A percentile compares a stretch with the other conserved stretches of the same genome.
phyloP scores from a whole-genome alignment of 2,888 invertebrate species.

The Metellina segmentata region DNA sequence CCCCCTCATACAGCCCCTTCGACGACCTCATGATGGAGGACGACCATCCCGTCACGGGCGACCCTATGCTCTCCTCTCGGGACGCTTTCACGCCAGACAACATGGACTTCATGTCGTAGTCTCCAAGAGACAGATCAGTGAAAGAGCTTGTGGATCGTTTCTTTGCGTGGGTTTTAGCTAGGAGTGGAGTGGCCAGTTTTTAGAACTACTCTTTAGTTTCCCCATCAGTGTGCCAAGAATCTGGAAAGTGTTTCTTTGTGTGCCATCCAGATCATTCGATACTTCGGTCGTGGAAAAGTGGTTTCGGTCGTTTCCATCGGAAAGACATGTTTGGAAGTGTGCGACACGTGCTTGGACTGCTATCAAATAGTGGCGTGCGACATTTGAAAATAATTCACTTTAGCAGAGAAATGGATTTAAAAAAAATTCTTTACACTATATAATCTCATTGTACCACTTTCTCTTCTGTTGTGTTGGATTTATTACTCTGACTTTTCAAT shows the following conservation, averaged over 20 bases:
- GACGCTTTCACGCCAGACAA: conserved; percentile 59
- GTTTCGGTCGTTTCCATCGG: no score
- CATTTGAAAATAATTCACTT: no score
- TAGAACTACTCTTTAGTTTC: neutral
- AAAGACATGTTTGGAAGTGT: no score
- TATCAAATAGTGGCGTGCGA: no score
- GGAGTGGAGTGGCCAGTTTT: neutral
- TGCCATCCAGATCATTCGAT: neutral
- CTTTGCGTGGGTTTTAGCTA: neutral
- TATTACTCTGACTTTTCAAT: no score
- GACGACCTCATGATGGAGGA: conserved; percentile 74
- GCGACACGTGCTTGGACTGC: no score
- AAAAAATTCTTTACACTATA: no score
- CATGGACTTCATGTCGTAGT: conserved; percentile 72
- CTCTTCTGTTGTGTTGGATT: no score
- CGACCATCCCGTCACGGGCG: conserved; percentile 70
- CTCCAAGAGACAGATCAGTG: neutral
- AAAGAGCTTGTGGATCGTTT: neutral
- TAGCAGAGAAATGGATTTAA: no score
- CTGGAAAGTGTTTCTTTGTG: neutral
- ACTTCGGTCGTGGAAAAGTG: neutral
- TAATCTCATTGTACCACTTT: no score
- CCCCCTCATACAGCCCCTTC: conserved; percentile 22
- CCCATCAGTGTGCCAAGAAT: neutral
- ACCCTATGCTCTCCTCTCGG: conserved; percentile 72